These are phyloP conservation scores for Adelges cooleyi DNA, from an alignment of 1,140 invertebrate genomes.

Conservation along the genomic window DNA sequence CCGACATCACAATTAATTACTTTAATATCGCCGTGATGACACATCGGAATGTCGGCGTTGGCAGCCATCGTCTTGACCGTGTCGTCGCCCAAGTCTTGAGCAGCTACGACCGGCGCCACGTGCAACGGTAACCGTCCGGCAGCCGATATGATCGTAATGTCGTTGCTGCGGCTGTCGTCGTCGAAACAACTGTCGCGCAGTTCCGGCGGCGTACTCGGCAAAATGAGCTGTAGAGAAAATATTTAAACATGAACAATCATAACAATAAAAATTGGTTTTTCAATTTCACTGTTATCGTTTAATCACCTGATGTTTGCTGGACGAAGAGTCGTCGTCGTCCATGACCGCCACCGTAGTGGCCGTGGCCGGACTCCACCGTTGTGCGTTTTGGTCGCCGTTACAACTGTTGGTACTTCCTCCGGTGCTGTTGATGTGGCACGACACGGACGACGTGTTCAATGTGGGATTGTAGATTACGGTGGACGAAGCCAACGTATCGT, in stretches of 20 bases:
- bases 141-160: not conserved
- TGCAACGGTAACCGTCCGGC: too few species aligned
- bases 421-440: not conserved
- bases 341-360: not conserved
- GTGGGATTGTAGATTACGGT: not conserved
- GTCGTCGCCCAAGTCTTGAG: too few species aligned
- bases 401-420: too few species aligned
- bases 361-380: slow-evolving; percentile 12
- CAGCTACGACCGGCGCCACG: too few species aligned
- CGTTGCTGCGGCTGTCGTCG: not conserved
- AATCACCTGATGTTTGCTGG: not conserved
- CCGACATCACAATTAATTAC: too few species aligned
- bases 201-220: not conserved
- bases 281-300: too few species aligned
- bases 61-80: too few species aligned
- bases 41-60: too few species aligned
- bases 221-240: not conserved
- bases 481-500: not conserved
- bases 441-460: not conserved
- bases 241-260: not conserved
- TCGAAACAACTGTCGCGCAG: not conserved
- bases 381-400: not conserved
- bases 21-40: too few species aligned
- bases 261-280: not conserved
- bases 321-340: not conserved